Base-by-base conservation (phyloP, 2,113 vertebrate species). In the Haemorhous mexicanus region DNA sequence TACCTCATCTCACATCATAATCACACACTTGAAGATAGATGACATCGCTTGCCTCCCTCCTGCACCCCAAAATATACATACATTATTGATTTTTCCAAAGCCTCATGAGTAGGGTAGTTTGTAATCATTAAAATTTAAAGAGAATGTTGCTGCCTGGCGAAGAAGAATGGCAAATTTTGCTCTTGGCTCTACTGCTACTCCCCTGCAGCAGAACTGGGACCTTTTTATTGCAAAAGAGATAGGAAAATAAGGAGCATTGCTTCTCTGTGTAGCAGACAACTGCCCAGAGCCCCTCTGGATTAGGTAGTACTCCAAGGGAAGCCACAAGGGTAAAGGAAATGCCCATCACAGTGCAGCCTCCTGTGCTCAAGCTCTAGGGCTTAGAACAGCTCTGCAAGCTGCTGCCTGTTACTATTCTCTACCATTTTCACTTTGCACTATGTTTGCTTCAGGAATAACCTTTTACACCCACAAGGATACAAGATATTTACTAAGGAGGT, bases 81-180 rank as follows among this genome's bases (percentile, higher is more conserved):
- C 44, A 79, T 82, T 94, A 87, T 82, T 78, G 52, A 89, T 89
- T 56, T 84, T 84, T 82, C n/a, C 67, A 74, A 84, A 89, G 81
- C 58, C 49, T 73, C 21, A 28, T 46, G 53, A 92, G 84, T 35
- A 79, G 39, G n/a, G 19, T 82, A 67, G 61, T 89, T 75, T 78
- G 62, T 81, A 93, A 78, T 68, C 35, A 72, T 89, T 62, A 94
- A 92, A 94, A 91, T 68, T 72, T 84, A 52, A 94, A 87, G 52
- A 75, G 24, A 84, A 89, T 44, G 49, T 20, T 72, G 62, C 32
- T 56, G 56, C 41, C 68, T 47, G 26, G 55, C 72, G 91, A 67
- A 59, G 35, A 70, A 74, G 75, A 84, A 64, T 56, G 66, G 28
- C 17, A 84, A 92, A 55, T 87, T 78, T 74, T 84, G 30, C 49